phyloP scores from a whole-genome alignment of 1,140 invertebrate genomes.

The Cydia fagiglandana region DNA sequence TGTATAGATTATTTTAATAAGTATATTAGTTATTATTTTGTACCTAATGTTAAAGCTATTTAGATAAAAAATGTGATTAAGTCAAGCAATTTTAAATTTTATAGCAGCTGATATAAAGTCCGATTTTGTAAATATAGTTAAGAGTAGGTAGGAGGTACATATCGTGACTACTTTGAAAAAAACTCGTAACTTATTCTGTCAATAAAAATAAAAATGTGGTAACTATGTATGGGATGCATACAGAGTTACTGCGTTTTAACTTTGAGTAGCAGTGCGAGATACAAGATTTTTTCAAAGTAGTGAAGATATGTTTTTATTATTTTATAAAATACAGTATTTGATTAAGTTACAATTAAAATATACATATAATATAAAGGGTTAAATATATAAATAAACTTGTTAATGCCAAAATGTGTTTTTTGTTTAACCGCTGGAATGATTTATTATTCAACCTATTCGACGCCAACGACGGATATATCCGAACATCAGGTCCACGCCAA shows the following conservation, averaged over 20 bases:
- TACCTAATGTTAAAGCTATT: neutral
- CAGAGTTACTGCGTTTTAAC: too few species aligned
- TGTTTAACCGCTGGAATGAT: neutral
- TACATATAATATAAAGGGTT: conserved; percentile 7
- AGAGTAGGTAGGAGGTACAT: too few species aligned
- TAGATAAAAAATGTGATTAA: neutral
- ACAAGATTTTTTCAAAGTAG: too few species aligned
- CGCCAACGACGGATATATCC: too few species aligned
- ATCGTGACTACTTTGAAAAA: too few species aligned
- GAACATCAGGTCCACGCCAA: too few species aligned
- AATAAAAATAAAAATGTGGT: too few species aligned
- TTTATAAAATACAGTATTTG: conserved; percentile 1
- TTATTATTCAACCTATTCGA: too few species aligned
- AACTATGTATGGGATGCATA: too few species aligned
- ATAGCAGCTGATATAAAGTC: neutral
- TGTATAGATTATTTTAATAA: neutral
- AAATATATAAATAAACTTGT: neutral
- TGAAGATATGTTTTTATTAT: too few species aligned
- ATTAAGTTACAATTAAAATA: neutral
- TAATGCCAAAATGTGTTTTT: neutral
- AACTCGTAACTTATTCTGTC: too few species aligned
- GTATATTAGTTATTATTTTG: neutral
- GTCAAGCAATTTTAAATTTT: neutral
- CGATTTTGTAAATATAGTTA: conserved; percentile 5
- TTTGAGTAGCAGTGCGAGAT: too few species aligned